These are phyloP conservation scores for Loripinus fragilis DNA, from an alignment of 2,888 invertebrate genomes.

Conservation along the genomic window DNA sequence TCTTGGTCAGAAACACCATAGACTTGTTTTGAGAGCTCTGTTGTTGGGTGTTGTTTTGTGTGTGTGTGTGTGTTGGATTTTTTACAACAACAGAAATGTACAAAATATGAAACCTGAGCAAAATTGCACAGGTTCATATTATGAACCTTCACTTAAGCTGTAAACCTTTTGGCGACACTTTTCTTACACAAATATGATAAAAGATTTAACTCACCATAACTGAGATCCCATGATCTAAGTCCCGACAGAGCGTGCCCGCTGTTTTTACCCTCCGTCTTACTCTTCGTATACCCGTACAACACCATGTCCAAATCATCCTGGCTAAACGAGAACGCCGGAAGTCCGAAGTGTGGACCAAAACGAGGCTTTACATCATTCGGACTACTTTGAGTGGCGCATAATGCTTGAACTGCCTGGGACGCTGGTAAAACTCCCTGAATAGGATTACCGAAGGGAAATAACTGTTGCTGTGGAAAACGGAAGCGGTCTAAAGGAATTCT, in stretches of 20 bases:
- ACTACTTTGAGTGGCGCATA: constrained; percentile 13
- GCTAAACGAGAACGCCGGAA: constrained; percentile 67
- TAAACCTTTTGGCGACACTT: no score
- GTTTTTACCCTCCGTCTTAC: constrained; percentile 61
- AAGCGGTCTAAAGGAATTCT: constrained; percentile 32
- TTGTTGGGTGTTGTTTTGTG: no score
- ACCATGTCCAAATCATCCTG: constrained; percentile 81
- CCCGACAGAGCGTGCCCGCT: constrained; percentile 80
- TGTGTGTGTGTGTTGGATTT: no score
- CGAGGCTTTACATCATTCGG: constrained; percentile 22
- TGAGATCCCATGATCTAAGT: constrained; percentile 76
- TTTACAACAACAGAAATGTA: no score
- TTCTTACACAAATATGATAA: no score
- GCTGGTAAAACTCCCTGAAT: constrained; percentile 23
- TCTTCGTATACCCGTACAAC: constrained; percentile 79
- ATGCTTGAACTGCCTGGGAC: constrained; percentile 16
- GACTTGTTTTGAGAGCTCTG: no score
- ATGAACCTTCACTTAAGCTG: no score
- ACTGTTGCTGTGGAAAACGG: constrained; percentile 25
- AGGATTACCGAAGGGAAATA: constrained; percentile 27
- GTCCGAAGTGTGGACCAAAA: constrained; percentile 32
- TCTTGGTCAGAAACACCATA: no score
- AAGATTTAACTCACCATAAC: constrained; percentile 72
- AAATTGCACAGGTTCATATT: no score
- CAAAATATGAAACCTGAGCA: no score